Conservation (phyloP, 2,113 vertebrate genomes). For the Coregonus clupeaformis region DNA sequence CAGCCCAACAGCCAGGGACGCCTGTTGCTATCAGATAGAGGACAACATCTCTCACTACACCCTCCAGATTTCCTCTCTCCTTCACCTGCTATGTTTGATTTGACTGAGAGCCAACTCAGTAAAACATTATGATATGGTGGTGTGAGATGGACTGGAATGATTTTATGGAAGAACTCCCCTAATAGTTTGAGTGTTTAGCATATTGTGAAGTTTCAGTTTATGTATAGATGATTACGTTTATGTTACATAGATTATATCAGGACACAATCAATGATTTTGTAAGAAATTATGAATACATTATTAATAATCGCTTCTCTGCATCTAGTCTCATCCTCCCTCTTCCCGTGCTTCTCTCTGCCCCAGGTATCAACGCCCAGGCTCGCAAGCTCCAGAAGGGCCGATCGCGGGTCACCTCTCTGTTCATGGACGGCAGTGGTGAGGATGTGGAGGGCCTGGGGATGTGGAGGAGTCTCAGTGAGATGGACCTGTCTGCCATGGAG, state of each 20-base stretch:
- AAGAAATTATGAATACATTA: background rate
- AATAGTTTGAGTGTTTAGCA: background rate
- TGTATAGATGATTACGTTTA: background rate
- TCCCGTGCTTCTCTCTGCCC: background rate
- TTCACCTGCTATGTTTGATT: constrained; percentile 43
- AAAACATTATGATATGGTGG: background rate
- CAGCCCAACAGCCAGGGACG: constrained; percentile 25
- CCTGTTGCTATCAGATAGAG: constrained; percentile 40
- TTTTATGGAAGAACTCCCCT: background rate
- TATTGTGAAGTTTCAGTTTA: background rate
- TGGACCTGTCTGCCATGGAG: constrained; percentile 68
- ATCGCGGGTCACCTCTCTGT: constrained; percentile 72
- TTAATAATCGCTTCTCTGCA: background rate
- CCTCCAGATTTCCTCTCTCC: constrained; percentile 54
- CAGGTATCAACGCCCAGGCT: constrained; percentile 75
- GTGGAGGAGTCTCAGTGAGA: constrained; percentile 78
- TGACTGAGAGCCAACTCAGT: constrained; percentile 34
- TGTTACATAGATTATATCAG: too few relatives aligned
- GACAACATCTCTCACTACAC: constrained; percentile 41
- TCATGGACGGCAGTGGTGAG: constrained; percentile 65
- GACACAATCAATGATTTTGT: background rate
- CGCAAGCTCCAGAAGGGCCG: constrained; percentile 68
- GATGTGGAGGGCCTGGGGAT: constrained; percentile 56
- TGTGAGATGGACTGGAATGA: background rate
- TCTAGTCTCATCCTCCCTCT: background rate